Base-by-base conservation (phyloP, 2,888 invertebrate species). In the Dryococelus australis region DNA sequence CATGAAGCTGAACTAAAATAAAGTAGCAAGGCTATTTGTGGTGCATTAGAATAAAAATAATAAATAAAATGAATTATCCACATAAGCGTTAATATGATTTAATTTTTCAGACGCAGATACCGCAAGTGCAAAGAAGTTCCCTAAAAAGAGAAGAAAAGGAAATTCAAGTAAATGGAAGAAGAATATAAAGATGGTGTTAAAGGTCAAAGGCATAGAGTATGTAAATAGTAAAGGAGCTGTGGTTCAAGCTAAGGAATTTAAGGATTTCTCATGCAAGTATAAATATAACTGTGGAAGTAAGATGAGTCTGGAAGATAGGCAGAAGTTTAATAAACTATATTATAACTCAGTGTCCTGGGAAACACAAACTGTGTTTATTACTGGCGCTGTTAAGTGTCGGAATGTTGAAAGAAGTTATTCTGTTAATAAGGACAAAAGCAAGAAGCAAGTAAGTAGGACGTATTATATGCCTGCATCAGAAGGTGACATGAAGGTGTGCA, bases 241-340 rank as follows among this genome's bases (percentile, higher is more conserved):
- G 24, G 43, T 83, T 28, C 28, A 83, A 83, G 10, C 27, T 27
- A 27, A 83, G 83, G 83, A 83, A 83, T 83, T 83, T 83, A 83
- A 8, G 13, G 83, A 27, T 27, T 83, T 20, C 27, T 27, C 83
- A 13, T 83, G 83, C 35, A 81, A 27, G 16, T 81, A 5, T 81
- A 81, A 81, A 81, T 81, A 13, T 81, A 81, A 81, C 27, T 81
- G 81, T 65, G 65, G 65, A 20, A 83, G 26, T n/a, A n/a, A n/a
- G n/a, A n/a, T n/a, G n/a, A n/a, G n/a, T n/a, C n/a, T n/a, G n/a
- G n/a, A n/a, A n/a, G n/a, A n/a, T n/a, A n/a, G n/a, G n/a, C n/a
- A n/a, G n/a, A n/a, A n/a, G n/a, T n/a, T n/a, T n/a, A n/a, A n/a
- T n/a, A n/a, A n/a, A n/a, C n/a, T n/a, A n/a, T n/a, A n/a, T n/a